Percentiles rank a stretch among this genome's conserved stretches.
These are phyloP conservation scores for Thermophis baileyi DNA, from an alignment of 2,113 vertebrate genomes.

Conservation along the genomic window DNA sequence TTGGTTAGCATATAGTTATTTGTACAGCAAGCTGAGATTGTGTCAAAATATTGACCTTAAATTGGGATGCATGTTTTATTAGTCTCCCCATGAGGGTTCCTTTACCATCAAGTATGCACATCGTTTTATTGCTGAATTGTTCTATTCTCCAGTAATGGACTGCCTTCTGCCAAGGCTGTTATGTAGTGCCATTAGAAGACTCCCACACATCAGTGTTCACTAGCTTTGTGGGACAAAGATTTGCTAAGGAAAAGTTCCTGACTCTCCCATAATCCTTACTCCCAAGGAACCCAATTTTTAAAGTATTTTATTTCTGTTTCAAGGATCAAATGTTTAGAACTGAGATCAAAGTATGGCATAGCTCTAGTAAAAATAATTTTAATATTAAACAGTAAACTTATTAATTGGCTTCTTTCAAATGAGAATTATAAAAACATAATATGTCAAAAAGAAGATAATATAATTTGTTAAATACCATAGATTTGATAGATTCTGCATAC, in stretches of 20 bases:
- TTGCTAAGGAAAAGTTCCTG: background rate
- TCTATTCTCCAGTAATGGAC: background rate
- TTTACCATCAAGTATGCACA: background rate
- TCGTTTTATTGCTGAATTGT: background rate
- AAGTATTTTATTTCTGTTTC: background rate
- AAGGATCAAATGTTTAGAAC: background rate
- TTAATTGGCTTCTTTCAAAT: background rate
- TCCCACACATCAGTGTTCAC: background rate
- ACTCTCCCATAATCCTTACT: background rate
- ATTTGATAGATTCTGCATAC: background rate
- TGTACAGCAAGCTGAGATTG: background rate
- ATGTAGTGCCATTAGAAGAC: background rate
- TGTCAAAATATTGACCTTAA: background rate
- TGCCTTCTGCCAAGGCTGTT: background rate
- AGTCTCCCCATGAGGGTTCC: background rate
- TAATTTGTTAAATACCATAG: background rate
- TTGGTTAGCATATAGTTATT: background rate
- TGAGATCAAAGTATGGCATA: background rate
- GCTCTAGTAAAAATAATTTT: background rate
- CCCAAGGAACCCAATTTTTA: background rate
- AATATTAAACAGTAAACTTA: background rate
- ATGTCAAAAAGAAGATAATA: background rate
- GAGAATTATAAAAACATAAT: background rate
- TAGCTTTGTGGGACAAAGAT: background rate
- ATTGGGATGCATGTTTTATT: background rate